These are phyloP conservation scores for Deroplatys truncata DNA, from an alignment of 2,888 invertebrate species.

Conservation along the genomic window DNA sequence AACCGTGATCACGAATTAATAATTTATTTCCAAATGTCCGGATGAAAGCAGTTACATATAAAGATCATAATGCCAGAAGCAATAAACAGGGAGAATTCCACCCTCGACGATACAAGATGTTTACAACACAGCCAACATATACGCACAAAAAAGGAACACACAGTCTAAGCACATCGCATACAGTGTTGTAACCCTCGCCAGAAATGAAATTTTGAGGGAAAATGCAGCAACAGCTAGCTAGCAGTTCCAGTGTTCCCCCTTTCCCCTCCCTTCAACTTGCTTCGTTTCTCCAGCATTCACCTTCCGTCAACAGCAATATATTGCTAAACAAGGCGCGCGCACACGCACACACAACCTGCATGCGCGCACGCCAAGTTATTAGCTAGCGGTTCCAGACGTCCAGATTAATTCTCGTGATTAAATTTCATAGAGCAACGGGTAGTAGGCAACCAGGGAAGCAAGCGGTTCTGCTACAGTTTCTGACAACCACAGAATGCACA, in stretches of 20 bases:
- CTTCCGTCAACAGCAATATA: slow-evolving; percentile 32
- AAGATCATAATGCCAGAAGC: not conserved
- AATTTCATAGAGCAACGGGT: slow-evolving; percentile 32
- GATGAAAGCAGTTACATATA: not conserved
- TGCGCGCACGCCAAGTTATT: slow-evolving; percentile 28
- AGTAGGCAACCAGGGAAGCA: slow-evolving; percentile 20
- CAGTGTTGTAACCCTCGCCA: not conserved
- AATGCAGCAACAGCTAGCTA: slow-evolving; percentile 31
- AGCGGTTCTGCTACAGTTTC: slow-evolving; percentile 10
- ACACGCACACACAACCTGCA: not conserved
- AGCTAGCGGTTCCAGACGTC: slow-evolving; percentile 33
- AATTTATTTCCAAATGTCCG: too few relatives aligned
- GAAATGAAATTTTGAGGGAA: slow-evolving; percentile 31
- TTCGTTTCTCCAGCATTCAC: slow-evolving; percentile 16
- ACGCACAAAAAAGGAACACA: not conserved
- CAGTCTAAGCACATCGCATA: not conserved
- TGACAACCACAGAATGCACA: slow-evolving; percentile 6
- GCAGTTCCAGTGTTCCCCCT: slow-evolving; percentile 20
- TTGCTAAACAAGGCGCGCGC: slow-evolving; percentile 29
- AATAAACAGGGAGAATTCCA: not conserved
- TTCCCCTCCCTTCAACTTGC: slow-evolving; percentile 31
- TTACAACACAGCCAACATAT: not conserved
- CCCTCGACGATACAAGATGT: not conserved
- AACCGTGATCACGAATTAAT: too few relatives aligned
- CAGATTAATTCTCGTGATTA: slow-evolving; percentile 33